Conservation (phyloP, 2,797 vertebrate species). For the Amblyopsis hoosieri region DNA sequence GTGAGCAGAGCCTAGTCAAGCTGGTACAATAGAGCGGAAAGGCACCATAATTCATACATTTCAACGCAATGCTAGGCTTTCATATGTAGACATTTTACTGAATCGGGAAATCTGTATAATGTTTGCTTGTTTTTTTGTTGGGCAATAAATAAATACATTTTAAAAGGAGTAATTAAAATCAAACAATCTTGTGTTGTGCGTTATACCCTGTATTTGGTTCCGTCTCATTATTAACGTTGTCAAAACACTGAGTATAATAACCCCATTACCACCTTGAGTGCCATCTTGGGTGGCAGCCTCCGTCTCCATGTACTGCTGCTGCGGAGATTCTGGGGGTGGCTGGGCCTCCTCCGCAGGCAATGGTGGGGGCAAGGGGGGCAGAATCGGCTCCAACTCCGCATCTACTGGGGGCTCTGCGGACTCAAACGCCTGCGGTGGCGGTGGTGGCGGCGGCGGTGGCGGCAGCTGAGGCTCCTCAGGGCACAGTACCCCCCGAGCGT, state of each 20-base stretch:
- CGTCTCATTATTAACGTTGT: too few species aligned
- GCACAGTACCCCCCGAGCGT: constrained; percentile 8
- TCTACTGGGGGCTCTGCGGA: constrained; percentile 20
- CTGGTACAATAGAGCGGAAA: too few species aligned
- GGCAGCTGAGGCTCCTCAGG: constrained; percentile 45
- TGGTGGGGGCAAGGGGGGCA: constrained; percentile 40
- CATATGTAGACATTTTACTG: too few species aligned
- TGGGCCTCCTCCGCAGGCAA: neutral
- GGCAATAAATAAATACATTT: neutral
- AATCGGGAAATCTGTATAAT: too few species aligned
- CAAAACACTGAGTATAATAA: neutral
- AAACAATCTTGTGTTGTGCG: too few species aligned
- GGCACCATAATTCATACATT: too few species aligned
- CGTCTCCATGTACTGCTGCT: constrained; percentile 24
- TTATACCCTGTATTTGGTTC: too few species aligned
- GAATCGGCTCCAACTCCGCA: constrained; percentile 12
- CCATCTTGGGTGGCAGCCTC: constrained; percentile 19
- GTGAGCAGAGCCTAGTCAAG: too few species aligned
- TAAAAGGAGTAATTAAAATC: neutral
- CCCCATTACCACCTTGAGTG: constrained; percentile 47
- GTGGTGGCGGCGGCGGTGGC: constrained; percentile 5
- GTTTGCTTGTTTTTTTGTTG: neutral
- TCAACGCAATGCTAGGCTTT: too few species aligned
- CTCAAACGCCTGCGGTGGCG: constrained; percentile 43
- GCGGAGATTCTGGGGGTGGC: constrained; percentile 19